These are phyloP conservation scores for Cliona cf. orientalis DNA, from an alignment of 37 sponge, comb jelly and placozoan species.

Conservation along the genomic window DNA sequence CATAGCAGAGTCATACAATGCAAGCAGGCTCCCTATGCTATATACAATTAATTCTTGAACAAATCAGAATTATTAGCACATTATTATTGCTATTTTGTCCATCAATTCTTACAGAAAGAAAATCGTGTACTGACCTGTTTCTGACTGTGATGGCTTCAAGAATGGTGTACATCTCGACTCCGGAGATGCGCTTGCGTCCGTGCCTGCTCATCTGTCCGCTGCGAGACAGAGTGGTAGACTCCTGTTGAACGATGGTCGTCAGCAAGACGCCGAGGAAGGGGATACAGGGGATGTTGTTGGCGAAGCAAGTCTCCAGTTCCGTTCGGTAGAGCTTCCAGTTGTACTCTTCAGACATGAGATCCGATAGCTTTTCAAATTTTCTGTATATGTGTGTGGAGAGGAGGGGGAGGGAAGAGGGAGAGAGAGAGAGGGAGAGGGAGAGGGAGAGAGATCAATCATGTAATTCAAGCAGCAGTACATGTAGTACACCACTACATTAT, in stretches of 20 bases:
- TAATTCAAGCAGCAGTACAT: no score
- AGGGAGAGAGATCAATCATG: no score
- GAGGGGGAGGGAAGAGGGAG: no score
- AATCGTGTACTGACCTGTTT: conserved; percentile 1
- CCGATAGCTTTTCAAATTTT: conserved; percentile 38
- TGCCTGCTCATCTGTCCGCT: background rate
- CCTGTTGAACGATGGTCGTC: conserved; percentile 42
- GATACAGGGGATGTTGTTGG: conserved; percentile 34
- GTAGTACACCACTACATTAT: no score
- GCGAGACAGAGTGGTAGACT: background rate
- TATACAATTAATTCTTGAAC: no score
- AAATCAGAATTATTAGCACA: no score
- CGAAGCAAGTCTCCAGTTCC: conserved; percentile 4
- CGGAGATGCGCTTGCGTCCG: background rate
- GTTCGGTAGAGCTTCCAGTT: conserved; percentile 51
- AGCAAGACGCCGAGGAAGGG: conserved; percentile 80
- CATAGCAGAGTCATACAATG: no score
- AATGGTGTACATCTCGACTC: conserved; percentile 17
- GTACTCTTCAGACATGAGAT: conserved; percentile 57
- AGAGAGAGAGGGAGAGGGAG: no score
- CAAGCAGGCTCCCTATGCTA: no score
- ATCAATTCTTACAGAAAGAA: no score
- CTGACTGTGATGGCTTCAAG: conserved; percentile 53
- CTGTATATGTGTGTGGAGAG: conserved; percentile 10
- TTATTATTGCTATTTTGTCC: no score